Conservation (phyloP, 2,797 vertebrate species). For the Eulemur albifrons region DNA sequence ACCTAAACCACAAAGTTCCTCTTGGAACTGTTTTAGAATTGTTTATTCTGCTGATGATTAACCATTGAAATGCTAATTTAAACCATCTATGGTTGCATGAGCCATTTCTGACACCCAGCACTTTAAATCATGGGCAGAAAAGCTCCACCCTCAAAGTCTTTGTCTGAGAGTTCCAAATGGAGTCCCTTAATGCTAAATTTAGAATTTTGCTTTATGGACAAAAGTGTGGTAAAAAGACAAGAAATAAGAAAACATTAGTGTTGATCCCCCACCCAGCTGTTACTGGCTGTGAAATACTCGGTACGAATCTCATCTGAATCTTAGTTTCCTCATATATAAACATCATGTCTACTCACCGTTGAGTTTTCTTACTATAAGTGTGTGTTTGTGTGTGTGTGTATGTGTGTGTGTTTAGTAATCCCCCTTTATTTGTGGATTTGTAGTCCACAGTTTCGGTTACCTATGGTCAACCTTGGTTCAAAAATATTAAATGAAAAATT, state of each 20-base stretch:
- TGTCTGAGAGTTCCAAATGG: background rate
- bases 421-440: background rate
- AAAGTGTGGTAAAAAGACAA: background rate
- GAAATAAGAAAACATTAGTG: background rate
- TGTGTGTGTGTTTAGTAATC: background rate
- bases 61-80: background rate
- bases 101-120: background rate
- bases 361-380: background rate
- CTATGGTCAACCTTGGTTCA: background rate
- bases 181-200: background rate
- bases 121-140: background rate
- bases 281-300: background rate
- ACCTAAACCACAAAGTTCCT: background rate
- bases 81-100: background rate
- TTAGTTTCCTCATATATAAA: background rate
- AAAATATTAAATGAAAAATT: background rate
- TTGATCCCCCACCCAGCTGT: background rate
- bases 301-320: background rate
- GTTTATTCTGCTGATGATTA: background rate
- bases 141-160: background rate
- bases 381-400: background rate
- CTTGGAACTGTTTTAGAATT: background rate
- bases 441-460: background rate
- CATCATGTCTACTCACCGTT: background rate
- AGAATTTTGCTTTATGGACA: background rate